These are phyloP conservation scores for Eulemur mongoz DNA, from an alignment of 2,797 vertebrate species.

Conservation along the genomic window DNA sequence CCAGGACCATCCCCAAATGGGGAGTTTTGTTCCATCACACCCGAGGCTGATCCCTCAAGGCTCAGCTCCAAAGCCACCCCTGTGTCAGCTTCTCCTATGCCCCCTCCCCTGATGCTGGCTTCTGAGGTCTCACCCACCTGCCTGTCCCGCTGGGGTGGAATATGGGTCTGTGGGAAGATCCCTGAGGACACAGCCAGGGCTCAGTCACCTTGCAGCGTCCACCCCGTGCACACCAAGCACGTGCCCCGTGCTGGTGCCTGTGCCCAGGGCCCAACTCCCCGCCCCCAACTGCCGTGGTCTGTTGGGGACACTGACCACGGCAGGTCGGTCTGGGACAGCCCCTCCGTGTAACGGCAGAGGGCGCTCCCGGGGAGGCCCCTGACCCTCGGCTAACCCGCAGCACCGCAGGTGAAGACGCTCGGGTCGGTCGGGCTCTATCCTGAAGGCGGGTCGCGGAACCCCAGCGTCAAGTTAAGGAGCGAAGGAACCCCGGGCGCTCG, in stretches of 20 bases:
- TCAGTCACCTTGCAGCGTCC: neutral
- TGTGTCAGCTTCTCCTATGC: neutral
- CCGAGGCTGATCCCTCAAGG: no score
- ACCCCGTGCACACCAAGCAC: neutral
- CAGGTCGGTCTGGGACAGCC: neutral
- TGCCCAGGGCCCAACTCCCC: no score
- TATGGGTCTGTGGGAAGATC: neutral
- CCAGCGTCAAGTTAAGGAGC: neutral
- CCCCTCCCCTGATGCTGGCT: neutral
- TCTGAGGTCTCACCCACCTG: no score
- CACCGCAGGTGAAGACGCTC: neutral
- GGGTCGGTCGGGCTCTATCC: no score
- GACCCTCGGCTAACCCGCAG: neutral
- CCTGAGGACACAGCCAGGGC: no score
- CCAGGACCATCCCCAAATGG: neutral
- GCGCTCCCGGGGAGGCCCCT: neutral
- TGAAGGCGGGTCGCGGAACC: neutral
- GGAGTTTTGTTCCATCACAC: neutral
- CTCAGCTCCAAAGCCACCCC: neutral
- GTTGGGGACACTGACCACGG: neutral
- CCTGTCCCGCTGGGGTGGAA: neutral
- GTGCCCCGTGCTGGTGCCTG: neutral
- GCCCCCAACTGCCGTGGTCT: neutral
- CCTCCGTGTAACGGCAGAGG: constrained; percentile 34
- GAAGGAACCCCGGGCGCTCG: neutral